A percentile compares a stretch with the other conserved stretches of the same genome.
These are phyloP conservation scores for Nasonovia ribisnigri DNA, from an alignment of 2,888 invertebrate genomes.

Conservation along the genomic window DNA sequence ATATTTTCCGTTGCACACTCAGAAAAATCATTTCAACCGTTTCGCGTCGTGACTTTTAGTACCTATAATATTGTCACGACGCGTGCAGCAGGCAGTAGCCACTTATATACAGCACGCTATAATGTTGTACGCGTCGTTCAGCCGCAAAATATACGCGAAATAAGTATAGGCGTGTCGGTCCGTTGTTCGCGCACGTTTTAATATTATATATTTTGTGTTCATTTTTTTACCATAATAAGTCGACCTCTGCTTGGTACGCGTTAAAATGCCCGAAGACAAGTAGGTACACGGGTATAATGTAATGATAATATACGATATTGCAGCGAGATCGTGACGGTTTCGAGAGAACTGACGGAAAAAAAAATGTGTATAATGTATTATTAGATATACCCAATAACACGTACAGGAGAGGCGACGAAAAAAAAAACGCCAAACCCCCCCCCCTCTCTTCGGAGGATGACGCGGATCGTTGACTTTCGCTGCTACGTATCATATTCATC, in stretches of 20 bases:
- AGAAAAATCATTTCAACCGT: background rate
- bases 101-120: background rate
- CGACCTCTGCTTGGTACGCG: no score
- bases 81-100: background rate
- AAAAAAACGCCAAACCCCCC: background rate
- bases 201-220: background rate
- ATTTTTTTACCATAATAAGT: background rate
- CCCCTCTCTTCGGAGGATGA: background rate
- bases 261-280: no score
- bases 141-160: background rate
- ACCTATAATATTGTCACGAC: background rate
- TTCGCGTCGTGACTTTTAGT: background rate
- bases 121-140: background rate
- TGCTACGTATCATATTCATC: background rate
- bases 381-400: background rate
- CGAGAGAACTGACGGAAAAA: no score
- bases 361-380: background rate
- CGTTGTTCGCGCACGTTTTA: background rate
- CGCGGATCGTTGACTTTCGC: background rate
- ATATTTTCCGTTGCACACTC: background rate
- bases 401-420: background rate
- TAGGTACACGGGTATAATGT: no score
- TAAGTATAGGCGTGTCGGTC: background rate
- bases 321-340: no score
- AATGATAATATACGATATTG: no score